Conservation (phyloP, 2,797 vertebrate genomes). For the Diplodus sargus region DNA sequence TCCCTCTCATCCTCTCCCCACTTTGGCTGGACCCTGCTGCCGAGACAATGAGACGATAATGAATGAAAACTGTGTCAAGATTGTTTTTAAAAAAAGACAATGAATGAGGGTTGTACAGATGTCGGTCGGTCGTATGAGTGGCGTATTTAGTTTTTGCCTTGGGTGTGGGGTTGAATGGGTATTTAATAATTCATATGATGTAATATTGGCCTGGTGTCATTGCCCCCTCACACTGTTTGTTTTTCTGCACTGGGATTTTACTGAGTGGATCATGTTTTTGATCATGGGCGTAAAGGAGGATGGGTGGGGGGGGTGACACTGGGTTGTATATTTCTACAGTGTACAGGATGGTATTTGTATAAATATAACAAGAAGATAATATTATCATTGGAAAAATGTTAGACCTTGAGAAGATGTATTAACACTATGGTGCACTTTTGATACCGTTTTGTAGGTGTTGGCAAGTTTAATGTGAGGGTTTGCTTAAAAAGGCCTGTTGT, state of each 20-base stretch:
- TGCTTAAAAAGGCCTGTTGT: conserved; percentile 89
- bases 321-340: conserved; percentile 91
- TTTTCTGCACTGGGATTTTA: conserved; percentile 71
- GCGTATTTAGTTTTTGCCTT: conserved; percentile 75
- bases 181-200: conserved; percentile 82
- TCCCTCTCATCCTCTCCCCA: conserved; percentile 36
- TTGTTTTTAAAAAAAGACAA: conserved; percentile 68
- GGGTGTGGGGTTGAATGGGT: conserved; percentile 78
- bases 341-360: conserved; percentile 94
- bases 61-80: conserved; percentile 80
- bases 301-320: conserved; percentile 75
- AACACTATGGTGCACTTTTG: conserved; percentile 93
- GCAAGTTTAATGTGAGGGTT: conserved; percentile 89
- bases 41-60: conserved; percentile 72
- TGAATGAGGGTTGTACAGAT: conserved; percentile 81
- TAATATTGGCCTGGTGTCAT: conserved; percentile 76
- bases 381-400: conserved; percentile 85
- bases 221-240: conserved; percentile 73
- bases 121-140: conserved; percentile 70
- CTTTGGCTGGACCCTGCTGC: conserved; percentile 57
- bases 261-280: conserved; percentile 53
- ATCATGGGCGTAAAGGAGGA: conserved; percentile 56
- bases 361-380: conserved; percentile 88
- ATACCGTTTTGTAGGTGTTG: conserved; percentile 93
- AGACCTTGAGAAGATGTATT: conserved; percentile 87